phyloP scores from a whole-genome alignment of 2,797 vertebrate species.

The Enteromius afrohamiltoni region DNA sequence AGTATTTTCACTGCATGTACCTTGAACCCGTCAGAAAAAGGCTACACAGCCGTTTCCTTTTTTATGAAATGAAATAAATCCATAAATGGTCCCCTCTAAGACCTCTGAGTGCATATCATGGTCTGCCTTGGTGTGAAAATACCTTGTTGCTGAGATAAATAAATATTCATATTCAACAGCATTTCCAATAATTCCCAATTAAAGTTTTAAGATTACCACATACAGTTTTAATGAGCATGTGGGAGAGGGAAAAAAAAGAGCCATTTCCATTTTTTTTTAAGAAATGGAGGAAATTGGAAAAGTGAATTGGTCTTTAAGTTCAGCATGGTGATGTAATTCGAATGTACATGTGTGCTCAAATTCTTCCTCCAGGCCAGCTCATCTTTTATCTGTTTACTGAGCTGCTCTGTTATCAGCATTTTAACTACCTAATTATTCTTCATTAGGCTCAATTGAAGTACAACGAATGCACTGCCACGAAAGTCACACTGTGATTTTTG shows the following conservation, averaged over 20 bases:
- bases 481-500: slow-evolving; percentile 65
- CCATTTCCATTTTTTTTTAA: slow-evolving; percentile 64
- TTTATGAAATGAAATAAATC: slow-evolving; percentile 62
- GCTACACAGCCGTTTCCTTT: slow-evolving; percentile 77
- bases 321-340: slow-evolving; percentile 58
- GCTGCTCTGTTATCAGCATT: slow-evolving; percentile 74
- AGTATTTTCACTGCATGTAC: slow-evolving; percentile 71
- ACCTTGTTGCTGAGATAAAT: slow-evolving; percentile 72
- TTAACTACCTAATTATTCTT: slow-evolving; percentile 86
- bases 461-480: slow-evolving; percentile 71
- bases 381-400: slow-evolving; percentile 77
- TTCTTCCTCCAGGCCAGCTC: slow-evolving; percentile 62
- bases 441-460: slow-evolving; percentile 81
- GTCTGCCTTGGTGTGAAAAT: slow-evolving; percentile 75
- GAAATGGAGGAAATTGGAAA: slow-evolving; percentile 61
- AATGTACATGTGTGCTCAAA: slow-evolving; percentile 16
- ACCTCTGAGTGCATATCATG: slow-evolving; percentile 76
- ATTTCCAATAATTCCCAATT: slow-evolving; percentile 70
- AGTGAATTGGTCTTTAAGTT: slow-evolving; percentile 67
- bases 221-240: slow-evolving; percentile 66
- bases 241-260: slow-evolving; percentile 17
- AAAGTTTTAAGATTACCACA: slow-evolving; percentile 71
- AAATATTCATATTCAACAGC: background rate
- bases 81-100: slow-evolving; percentile 77
- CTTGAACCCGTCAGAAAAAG: slow-evolving; percentile 75